These are phyloP conservation scores for Drosophila quinaria DNA, from an alignment of 2,888 invertebrate species.

Conservation along the genomic window DNA sequence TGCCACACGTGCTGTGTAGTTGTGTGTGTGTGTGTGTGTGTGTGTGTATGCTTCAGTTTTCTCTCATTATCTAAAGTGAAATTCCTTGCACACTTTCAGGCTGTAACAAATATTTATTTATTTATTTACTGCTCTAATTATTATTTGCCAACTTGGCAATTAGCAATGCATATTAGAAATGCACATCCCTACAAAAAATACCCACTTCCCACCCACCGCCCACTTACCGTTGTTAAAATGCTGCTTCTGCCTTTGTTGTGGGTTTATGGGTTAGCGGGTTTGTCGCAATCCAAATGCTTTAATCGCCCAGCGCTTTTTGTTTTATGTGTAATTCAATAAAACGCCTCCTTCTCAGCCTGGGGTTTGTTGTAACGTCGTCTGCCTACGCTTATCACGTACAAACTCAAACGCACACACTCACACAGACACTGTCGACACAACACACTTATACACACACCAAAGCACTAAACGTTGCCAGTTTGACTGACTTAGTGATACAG, in stretches of 20 bases:
- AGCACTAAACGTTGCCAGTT: constrained; percentile 30
- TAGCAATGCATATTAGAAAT: constrained; percentile 35
- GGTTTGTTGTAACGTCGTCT: constrained; percentile 74
- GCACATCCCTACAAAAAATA: background rate
- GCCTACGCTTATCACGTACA: constrained; percentile 70
- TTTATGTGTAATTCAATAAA: constrained; percentile 73
- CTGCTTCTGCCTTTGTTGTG: constrained; percentile 26
- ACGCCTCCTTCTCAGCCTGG: constrained; percentile 39
- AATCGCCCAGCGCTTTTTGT: constrained; percentile 64
- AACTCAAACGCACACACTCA: constrained; percentile 39
- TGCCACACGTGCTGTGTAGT: constrained; percentile 12
- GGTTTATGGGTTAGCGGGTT: constrained; percentile 66
- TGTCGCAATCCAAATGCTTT: constrained; percentile 46
- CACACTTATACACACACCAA: constrained; percentile 26
- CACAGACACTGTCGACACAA: constrained; percentile 9
- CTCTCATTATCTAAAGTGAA: constrained; percentile 14
- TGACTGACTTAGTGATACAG: constrained; percentile 76
- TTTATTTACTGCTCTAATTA: constrained; percentile 38
- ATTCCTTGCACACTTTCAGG: constrained; percentile 46
- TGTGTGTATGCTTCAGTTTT: background rate
- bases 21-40: background rate
- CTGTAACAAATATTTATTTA: constrained; percentile 22
- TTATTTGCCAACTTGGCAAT: constrained; percentile 38
- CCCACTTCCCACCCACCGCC: background rate
- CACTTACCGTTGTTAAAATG: constrained; percentile 23